phyloP scores from a whole-genome alignment of 2,888 invertebrate genomes.

The Poecilobothrus nobilitatus region DNA sequence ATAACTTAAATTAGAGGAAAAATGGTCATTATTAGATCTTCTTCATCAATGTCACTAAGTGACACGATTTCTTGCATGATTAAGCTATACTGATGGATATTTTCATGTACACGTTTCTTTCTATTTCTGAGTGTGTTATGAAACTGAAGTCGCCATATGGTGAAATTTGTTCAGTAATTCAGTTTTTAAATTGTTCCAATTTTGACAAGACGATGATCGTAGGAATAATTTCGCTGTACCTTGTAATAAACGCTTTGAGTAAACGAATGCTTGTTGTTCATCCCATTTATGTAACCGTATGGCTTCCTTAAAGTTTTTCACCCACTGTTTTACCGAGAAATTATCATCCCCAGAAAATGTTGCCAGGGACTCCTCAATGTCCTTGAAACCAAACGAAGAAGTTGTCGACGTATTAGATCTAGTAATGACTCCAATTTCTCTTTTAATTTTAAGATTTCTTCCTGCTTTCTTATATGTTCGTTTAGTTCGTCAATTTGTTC shows the following conservation, averaged over 20 bases:
- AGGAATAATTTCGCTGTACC: constrained; percentile 18
- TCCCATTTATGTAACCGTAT: constrained; percentile 7
- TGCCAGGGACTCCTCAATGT: constrained; percentile 14
- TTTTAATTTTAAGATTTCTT: no score
- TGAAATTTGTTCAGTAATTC: constrained; percentile 15
- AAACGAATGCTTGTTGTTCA: constrained; percentile 12
- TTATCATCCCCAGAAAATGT: constrained; percentile 14
- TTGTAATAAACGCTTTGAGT: constrained; percentile 9
- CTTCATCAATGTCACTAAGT: constrained; percentile 16
- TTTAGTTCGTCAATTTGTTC: no score
- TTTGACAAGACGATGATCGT: constrained; percentile 10
- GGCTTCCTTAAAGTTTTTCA: constrained; percentile 15
- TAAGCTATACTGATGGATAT: constrained; percentile 15
- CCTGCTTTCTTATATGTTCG: no score
- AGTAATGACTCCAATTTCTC: no score
- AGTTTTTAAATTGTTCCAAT: constrained; percentile 16
- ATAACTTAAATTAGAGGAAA: no score
- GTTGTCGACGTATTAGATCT: no score
- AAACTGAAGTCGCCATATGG: constrained; percentile 15
- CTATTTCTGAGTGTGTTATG: constrained; percentile 16
- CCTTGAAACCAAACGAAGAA: constrained; percentile 5
- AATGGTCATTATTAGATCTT: no score
- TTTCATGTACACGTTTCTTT: constrained; percentile 14
- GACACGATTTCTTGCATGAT: constrained; percentile 15
- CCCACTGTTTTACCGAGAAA: constrained; percentile 12